Base-by-base conservation (phyloP, 2,888 invertebrate genomes). In the Seladonia tumulorum region DNA sequence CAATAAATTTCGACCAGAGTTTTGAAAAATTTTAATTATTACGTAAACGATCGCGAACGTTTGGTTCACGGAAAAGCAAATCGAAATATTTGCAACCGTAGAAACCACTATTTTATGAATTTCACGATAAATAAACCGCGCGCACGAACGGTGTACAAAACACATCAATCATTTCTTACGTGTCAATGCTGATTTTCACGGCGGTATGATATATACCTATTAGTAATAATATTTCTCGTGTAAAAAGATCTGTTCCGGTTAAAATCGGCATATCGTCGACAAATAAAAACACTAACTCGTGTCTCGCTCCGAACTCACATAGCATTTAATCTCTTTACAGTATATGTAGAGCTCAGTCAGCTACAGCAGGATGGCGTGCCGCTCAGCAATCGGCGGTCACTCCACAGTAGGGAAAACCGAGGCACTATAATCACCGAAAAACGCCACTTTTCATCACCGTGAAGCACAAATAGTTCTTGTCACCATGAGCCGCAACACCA, bases 331-430 rank as follows among this genome's bases (percentile, higher is more conserved):
- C 81, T 79, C 83, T 80, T 82, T 87, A 85, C 75, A 76, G 87
- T 84, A 76, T 82, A 35, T 35, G 35, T 35, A 85, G 87, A 87
- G 79, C 88, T 89, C 88, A 86, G 90, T 88, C 88, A 88, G 90
- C 92, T 88, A 91, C 92, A 89, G 91, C 90, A 92, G 93, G 93
- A 93, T 94, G 94, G 94, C 94, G 94, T 94, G 94, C 93, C 92
- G 92, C 92, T 93, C 91, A 92, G 88, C 84, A 79, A 88, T 92
- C 90, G 89, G 90, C 91, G 90, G 90, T 90, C 90, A 88, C 90
- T 90, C 88, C 90, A 84, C 85, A 79, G 85, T 89, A 83, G 89
- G 89, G 90, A 89, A 91, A 85, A 87, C 86, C 88, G 87, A 88
- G 87, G 78, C 81, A 88, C 89, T 85, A 86, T 76, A 79, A 87